A percentile compares a stretch with the other conserved stretches of the same genome.
These are phyloP conservation scores for Cheilosia scutellata DNA, from an alignment of 2,888 invertebrate genomes.

Conservation along the genomic window DNA sequence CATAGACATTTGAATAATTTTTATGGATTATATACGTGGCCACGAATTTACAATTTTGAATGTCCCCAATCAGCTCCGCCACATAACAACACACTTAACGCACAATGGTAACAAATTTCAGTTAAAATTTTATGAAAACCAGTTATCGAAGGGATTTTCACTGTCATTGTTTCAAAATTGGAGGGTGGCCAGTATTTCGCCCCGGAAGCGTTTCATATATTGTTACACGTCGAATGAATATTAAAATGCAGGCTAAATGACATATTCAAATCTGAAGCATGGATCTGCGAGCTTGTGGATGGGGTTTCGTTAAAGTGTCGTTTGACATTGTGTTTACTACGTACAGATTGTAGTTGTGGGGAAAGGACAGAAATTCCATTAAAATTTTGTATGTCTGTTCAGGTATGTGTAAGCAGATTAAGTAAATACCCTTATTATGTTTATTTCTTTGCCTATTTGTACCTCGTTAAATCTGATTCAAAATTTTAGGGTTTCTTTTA, in stretches of 20 bases:
- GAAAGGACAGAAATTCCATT: conserved; percentile 10
- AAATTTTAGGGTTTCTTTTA: no score
- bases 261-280: conserved; percentile 10
- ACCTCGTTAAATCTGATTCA: no score
- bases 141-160: conserved; percentile 34
- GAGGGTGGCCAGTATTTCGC: conserved; percentile 3
- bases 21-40: conserved; percentile 46
- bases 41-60: conserved; percentile 30
- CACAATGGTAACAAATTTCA: conserved; percentile 38
- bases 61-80: not conserved
- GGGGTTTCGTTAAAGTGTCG: not conserved
- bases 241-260: conserved; percentile 26
- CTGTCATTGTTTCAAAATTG: conserved; percentile 48
- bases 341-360: not conserved
- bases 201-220: conserved; percentile 2
- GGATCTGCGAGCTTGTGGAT: not conserved
- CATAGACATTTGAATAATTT: conserved; percentile 16
- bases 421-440: no score
- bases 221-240: conserved; percentile 44
- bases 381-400: not conserved
- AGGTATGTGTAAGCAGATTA: no score
- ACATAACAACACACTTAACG: conserved; percentile 10
- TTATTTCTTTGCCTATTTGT: no score
- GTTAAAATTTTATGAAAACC: conserved; percentile 47
- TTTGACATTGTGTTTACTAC: not conserved